Percentiles rank a stretch among this genome's conserved stretches.
Conservation (phyloP, 2,888 invertebrate species). For the Pocota personata region DNA sequence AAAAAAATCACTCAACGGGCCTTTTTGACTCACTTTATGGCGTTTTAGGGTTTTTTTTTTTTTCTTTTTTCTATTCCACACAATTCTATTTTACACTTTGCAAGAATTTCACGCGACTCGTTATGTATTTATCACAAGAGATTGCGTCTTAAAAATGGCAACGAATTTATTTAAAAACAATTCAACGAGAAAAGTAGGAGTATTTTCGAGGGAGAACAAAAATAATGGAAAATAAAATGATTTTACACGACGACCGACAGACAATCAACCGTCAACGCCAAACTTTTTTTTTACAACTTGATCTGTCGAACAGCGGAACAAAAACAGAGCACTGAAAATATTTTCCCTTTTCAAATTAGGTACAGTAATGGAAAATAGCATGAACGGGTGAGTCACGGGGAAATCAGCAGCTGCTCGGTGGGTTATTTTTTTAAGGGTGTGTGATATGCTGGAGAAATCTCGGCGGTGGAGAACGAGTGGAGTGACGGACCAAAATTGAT, state of each 20-base stretch:
- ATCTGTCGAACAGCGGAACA: constrained; percentile 42
- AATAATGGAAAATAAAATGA: constrained; percentile 6
- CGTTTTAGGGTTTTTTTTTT: constrained; percentile 43
- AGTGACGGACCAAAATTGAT: no score
- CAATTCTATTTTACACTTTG: neutral
- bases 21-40: constrained; percentile 62
- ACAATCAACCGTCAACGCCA: constrained; percentile 59
- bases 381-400: constrained; percentile 34
- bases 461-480: no score
- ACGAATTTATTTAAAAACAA: constrained; percentile 17
- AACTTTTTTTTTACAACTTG: constrained; percentile 54
- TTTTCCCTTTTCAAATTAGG: constrained; percentile 32
- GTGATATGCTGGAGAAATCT: neutral
- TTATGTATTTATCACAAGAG: constrained; percentile 27
- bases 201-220: constrained; percentile 45
- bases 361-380: constrained; percentile 42
- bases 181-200: constrained; percentile 3
- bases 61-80: neutral
- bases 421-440: constrained; percentile 12
- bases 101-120: constrained; percentile 13
- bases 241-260: constrained; percentile 36
- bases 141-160: constrained; percentile 49
- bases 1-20: constrained; percentile 13
- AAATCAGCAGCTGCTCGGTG: constrained; percentile 35
- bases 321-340: constrained; percentile 43